A percentile compares a stretch with the other conserved stretches of the same genome.
Conservation (phyloP, 2,113 vertebrate species). For the Coptodon bakossiorum region DNA sequence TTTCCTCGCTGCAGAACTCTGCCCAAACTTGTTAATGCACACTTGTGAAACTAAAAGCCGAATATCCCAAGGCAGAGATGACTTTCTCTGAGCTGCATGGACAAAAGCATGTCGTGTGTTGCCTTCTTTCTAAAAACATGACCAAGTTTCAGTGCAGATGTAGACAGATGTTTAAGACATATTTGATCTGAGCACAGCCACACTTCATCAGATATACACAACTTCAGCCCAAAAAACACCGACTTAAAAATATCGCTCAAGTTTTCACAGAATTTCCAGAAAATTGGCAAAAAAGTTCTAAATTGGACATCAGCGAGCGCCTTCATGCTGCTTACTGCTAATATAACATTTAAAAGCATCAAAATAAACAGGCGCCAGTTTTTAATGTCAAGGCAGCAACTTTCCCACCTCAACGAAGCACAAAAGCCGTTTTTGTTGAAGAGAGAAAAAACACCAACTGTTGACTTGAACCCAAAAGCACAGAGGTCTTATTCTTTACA, state of each 20-base stretch:
- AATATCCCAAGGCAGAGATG: not conserved
- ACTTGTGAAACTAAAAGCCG: not conserved
- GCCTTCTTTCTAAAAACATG: not conserved
- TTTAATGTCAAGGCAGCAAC: not conserved
- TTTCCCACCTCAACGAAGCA: not conserved
- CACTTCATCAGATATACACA: accelerated
- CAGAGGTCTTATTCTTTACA: not conserved
- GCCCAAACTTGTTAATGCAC: slow-evolving; percentile 35
- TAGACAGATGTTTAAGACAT: not conserved
- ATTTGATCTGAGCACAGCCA: not conserved
- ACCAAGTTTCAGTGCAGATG: not conserved
- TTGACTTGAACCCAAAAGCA: not conserved
- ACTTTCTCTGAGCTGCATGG: not conserved
- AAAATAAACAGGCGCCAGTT: not conserved
- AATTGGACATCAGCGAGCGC: not conserved
- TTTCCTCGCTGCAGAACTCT: not conserved
- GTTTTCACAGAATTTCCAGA: not conserved
- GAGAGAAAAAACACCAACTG: not conserved
- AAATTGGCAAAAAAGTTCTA: not conserved
- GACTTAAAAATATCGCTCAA: not conserved
- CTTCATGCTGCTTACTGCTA: not conserved
- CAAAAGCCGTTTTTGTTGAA: not conserved
- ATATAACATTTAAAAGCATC: not conserved
- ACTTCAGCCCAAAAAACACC: accelerated
- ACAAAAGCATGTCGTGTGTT: not conserved